Conservation (phyloP, 2,797 vertebrate genomes). For the Epinephelus malabaricus region DNA sequence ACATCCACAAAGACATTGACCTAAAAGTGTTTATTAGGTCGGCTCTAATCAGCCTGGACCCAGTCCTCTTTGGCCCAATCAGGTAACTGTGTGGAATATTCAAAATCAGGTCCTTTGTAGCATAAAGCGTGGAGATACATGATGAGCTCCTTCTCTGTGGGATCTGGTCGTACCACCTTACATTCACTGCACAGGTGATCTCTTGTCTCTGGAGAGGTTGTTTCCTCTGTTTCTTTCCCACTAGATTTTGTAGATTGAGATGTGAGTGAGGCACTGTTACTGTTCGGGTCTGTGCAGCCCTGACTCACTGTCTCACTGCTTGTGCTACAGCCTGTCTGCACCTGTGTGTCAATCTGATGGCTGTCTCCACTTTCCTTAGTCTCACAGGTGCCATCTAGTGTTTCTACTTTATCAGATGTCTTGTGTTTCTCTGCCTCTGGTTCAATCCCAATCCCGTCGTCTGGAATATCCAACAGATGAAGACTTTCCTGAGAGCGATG, state of each 20-base stretch:
- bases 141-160: constrained; percentile 92
- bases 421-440: constrained; percentile 35
- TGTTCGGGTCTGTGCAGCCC: constrained; percentile 21
- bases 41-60: constrained; percentile 77
- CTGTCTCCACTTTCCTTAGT: constrained; percentile 7
- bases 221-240: constrained; percentile 23
- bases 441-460: constrained; percentile 42
- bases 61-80: constrained; percentile 95
- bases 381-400: background rate
- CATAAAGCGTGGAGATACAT: constrained; percentile 97
- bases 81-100: constrained; percentile 92
- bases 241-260: constrained; percentile 18
- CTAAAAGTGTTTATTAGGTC: background rate
- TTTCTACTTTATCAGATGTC: background rate
- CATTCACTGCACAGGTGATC: constrained; percentile 94
- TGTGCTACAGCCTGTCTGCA: background rate
- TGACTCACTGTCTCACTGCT: background rate
- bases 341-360: constrained; percentile 4
- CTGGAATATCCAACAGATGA: constrained; percentile 85
- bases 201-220: constrained; percentile 36
- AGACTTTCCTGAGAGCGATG: constrained; percentile 91
- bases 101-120: constrained; percentile 96
- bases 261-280: background rate
- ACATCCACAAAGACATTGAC: background rate
- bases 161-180: constrained; percentile 88